These are phyloP conservation scores for Holothuria leucospilota DNA, from an alignment of 53 echinoderm and acorn worm species.

Conservation along the genomic window DNA sequence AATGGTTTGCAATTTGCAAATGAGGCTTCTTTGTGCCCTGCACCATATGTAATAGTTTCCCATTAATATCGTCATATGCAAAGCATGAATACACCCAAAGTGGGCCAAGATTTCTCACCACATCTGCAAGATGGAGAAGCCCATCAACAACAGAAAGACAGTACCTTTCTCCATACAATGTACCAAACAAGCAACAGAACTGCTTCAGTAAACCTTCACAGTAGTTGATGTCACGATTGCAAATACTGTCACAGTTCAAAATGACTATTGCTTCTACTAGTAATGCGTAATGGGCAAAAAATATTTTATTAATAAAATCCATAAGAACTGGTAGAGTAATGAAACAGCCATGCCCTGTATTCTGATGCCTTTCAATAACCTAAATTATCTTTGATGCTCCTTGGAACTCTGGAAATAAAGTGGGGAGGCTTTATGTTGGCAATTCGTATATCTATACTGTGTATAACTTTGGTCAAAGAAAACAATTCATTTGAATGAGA, in stretches of 20 bases:
- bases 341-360: slow-evolving; percentile 53
- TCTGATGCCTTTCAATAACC: slow-evolving; percentile 66
- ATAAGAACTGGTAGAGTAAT: slow-evolving; percentile 50
- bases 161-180: slow-evolving; percentile 48
- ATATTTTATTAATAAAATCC: slow-evolving; percentile 34
- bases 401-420: slow-evolving; percentile 41
- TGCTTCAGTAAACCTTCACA: too few relatives aligned
- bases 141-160: slow-evolving; percentile 37
- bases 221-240: too few relatives aligned
- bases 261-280: slow-evolving; percentile 50
- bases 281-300: slow-evolving; percentile 54
- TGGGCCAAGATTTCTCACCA: slow-evolving; percentile 46
- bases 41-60: slow-evolving; percentile 25
- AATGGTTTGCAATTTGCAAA: slow-evolving; percentile 22
- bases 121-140: slow-evolving; percentile 44
- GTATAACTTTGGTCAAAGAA: slow-evolving; percentile 37
- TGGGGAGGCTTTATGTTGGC: slow-evolving; percentile 55
- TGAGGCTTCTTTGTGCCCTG: slow-evolving; percentile 48
- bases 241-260: too few relatives aligned
- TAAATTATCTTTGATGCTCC: slow-evolving; percentile 8
- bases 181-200: slow-evolving; percentile 33
- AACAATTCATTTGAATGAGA: slow-evolving; percentile 25
- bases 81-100: slow-evolving; percentile 65
- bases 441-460: slow-evolving; percentile 49
- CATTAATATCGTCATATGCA: slow-evolving; percentile 55